These are phyloP conservation scores for Temnopleurus reevesii DNA, from an alignment of 53 echinoderm and acorn worm species.

Conservation along the genomic window DNA sequence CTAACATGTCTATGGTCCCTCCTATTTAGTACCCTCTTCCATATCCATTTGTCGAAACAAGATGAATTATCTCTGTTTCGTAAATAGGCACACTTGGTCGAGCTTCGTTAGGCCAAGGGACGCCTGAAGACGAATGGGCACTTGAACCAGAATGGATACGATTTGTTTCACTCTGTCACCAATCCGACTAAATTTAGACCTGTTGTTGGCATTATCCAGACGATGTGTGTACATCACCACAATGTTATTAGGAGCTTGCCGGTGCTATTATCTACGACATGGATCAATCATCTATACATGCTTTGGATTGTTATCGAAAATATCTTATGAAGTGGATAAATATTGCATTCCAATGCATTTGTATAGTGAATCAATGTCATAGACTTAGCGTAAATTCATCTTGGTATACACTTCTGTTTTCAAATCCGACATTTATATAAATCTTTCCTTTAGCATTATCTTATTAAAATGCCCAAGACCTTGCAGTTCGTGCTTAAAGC, in stretches of 20 bases:
- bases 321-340: background rate
- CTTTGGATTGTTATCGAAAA: background rate
- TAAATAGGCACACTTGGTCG: slow-evolving; percentile 28
- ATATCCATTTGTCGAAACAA: slow-evolving; percentile 15
- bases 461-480: too few relatives aligned
- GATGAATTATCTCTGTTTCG: slow-evolving; percentile 26
- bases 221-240: background rate
- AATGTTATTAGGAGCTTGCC: background rate
- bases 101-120: background rate
- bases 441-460: too few relatives aligned
- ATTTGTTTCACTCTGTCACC: slow-evolving; percentile 35
- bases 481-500: too few relatives aligned
- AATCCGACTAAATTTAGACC: background rate
- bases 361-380: too few relatives aligned
- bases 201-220: background rate
- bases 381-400: too few relatives aligned
- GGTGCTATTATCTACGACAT: background rate
- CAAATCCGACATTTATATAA: too few relatives aligned
- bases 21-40: background rate
- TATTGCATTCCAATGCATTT: too few relatives aligned
- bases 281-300: background rate
- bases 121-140: slow-evolving; percentile 21
- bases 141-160: background rate
- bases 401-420: too few relatives aligned
- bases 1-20: too few relatives aligned